Conservation (phyloP, 2,888 invertebrate genomes). For the Drosophila testacea region DNA sequence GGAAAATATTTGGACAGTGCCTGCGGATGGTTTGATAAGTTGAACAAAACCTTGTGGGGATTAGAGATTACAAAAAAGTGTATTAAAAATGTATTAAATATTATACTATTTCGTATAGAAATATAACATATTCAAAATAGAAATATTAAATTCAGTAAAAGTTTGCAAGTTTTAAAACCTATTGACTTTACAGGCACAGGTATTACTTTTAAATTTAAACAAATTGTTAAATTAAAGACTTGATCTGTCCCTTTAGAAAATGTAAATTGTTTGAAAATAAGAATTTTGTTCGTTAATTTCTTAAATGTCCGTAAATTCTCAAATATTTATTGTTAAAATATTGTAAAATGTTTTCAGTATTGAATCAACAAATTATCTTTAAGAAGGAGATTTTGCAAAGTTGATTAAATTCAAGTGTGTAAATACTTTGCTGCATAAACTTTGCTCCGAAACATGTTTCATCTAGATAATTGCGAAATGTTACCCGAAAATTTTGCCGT, state of each 20-base stretch:
- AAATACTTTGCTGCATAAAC: not conserved
- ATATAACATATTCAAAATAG: not conserved
- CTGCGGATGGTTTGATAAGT: slow-evolving; percentile 13
- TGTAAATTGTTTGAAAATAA: too few species aligned
- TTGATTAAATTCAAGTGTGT: not conserved
- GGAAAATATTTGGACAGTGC: slow-evolving; percentile 12
- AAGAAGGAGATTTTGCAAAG: slow-evolving; percentile 1
- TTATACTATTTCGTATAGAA: not conserved
- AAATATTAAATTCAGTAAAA: not conserved
- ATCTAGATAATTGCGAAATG: not conserved
- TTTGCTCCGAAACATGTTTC: not conserved
- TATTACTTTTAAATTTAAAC: too few species aligned
- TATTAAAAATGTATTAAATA: not conserved
- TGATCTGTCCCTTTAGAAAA: too few species aligned
- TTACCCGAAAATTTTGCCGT: slow-evolving; percentile 3
- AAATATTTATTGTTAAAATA: too few species aligned
- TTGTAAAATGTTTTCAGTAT: too few species aligned
- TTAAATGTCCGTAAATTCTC: too few species aligned
- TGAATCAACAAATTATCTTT: not conserved
- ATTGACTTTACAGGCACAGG: too few species aligned
- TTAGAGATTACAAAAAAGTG: not conserved
- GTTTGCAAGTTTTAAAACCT: too few species aligned
- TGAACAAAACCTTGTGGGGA: not conserved
- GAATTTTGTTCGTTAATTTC: too few species aligned
- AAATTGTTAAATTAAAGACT: too few species aligned